Evolutionary conservation across 2,888 invertebrate species (phyloP).

Genomic region (Pandemis heparana): DNA sequence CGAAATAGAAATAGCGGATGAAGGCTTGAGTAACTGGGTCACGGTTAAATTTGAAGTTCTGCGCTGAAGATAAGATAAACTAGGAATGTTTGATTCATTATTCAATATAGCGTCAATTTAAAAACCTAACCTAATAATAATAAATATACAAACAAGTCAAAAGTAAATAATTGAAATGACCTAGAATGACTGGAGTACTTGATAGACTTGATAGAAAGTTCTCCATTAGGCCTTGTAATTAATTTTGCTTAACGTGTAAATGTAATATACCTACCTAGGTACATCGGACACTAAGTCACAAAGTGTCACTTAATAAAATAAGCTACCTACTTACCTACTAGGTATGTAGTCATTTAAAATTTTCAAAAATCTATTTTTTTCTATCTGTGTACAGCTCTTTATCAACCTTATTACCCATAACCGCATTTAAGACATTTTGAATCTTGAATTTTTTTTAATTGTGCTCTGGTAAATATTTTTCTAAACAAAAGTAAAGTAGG

Average conservation of each 20-base stretch:
- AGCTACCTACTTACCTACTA: too few relatives aligned
- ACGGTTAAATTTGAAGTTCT: constrained; percentile 62
- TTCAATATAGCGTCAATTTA: not conserved
- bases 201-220: not conserved
- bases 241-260: too few relatives aligned
- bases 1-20: constrained; percentile 30
- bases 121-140: not conserved
- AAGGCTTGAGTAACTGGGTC: constrained; percentile 57
- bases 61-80: constrained; percentile 34
- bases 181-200: not conserved
- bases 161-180: not conserved
- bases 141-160: not conserved
- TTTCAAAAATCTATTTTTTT: too few relatives aligned
- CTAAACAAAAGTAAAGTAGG: not conserved
- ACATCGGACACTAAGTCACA: too few relatives aligned
- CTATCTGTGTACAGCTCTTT: too few relatives aligned
- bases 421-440: not conserved
- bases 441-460: too few relatives aligned
- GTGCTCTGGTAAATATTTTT: too few relatives aligned
- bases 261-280: too few relatives aligned
- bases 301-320: too few relatives aligned
- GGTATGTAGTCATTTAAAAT: too few relatives aligned
- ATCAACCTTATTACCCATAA: too few relatives aligned
- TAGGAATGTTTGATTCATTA: constrained; percentile 12
- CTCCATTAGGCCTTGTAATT: too few relatives aligned